These are phyloP conservation scores for Pseudorhiza aurosa DNA, from an alignment of 30 jellyfish, hydroid and myxozoan genomes.

Conservation along the genomic window DNA sequence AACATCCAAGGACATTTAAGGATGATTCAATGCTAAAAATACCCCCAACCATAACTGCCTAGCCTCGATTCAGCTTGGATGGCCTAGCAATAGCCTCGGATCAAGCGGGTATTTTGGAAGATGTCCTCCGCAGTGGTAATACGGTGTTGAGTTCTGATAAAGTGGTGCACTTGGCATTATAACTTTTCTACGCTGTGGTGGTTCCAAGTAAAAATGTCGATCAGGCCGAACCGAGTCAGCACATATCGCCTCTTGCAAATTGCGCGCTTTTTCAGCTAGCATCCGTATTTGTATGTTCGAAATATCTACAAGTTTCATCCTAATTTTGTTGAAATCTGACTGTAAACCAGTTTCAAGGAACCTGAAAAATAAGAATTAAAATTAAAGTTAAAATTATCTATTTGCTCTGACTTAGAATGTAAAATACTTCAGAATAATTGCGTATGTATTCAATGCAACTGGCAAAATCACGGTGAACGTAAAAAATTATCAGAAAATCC, in stretches of 20 bases:
- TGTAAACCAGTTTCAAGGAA: conserved; percentile 85
- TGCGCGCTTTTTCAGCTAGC: conserved; percentile 72
- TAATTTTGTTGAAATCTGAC: conserved; percentile 77
- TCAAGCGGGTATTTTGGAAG: conserved; percentile 53
- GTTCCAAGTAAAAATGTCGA: conserved; percentile 56
- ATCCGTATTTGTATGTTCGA: conserved; percentile 74
- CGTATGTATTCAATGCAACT: no score
- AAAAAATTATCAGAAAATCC: no score
- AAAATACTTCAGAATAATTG: no score
- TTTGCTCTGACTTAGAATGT: no score
- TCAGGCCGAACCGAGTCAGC: conserved; percentile 73
- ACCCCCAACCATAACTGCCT: not conserved
- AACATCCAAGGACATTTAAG: no score
- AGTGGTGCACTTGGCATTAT: conserved; percentile 57
- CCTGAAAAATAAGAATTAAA: conserved; percentile 42
- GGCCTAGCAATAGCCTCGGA: conserved; percentile 64
- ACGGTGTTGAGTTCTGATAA: conserved; percentile 42
- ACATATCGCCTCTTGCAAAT: conserved; percentile 65
- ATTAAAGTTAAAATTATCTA: no score
- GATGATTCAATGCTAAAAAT: not conserved
- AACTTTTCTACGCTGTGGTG: conserved; percentile 42
- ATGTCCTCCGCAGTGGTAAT: conserved; percentile 58
- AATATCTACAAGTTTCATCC: conserved; percentile 78
- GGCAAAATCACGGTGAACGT: no score
- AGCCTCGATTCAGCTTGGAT: conserved; percentile 35